phyloP scores from a whole-genome alignment of 2,888 invertebrate species.

The Chesias legatella region DNA sequence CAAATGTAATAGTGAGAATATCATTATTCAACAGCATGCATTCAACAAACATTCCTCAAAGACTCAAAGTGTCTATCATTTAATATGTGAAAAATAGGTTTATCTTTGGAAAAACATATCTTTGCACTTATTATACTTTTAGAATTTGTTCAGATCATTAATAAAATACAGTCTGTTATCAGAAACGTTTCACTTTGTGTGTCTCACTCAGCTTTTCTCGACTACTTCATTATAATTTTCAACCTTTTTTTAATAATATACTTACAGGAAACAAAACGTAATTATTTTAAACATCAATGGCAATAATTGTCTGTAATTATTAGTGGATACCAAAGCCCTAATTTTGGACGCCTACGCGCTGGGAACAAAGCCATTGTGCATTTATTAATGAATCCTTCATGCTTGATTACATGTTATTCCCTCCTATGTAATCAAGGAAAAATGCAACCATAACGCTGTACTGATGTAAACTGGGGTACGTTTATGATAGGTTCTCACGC shows the following conservation, averaged over 20 bases:
- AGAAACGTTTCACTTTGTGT: too few species aligned
- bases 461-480: slow-evolving; percentile 5
- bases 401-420: slow-evolving; percentile 14
- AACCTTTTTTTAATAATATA: too few species aligned
- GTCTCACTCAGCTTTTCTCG: too few species aligned
- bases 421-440: slow-evolving; percentile 12
- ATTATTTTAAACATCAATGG: slow-evolving; percentile 49
- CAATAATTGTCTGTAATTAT: slow-evolving; percentile 49
- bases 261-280: slow-evolving; percentile 53
- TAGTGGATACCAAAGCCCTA: slow-evolving; percentile 23
- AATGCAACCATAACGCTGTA: slow-evolving; percentile 8
- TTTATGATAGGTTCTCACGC: neutral
- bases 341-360: slow-evolving; percentile 20
- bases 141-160: too few species aligned
- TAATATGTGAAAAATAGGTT: too few species aligned
- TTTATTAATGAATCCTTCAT: slow-evolving; percentile 24
- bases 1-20: slow-evolving; percentile 26
- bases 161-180: too few species aligned
- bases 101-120: too few species aligned
- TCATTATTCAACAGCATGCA: slow-evolving; percentile 22
- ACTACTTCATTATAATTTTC: too few species aligned
- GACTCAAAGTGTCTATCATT: too few species aligned
- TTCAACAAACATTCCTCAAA: slow-evolving; percentile 13
- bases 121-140: too few species aligned
- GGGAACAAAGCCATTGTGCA: slow-evolving; percentile 25